Percentiles rank a stretch among this genome's conserved stretches.
These are phyloP conservation scores for Pyrgilauda ruficollis DNA, from an alignment of 2,113 vertebrate species.

Conservation along the genomic window DNA sequence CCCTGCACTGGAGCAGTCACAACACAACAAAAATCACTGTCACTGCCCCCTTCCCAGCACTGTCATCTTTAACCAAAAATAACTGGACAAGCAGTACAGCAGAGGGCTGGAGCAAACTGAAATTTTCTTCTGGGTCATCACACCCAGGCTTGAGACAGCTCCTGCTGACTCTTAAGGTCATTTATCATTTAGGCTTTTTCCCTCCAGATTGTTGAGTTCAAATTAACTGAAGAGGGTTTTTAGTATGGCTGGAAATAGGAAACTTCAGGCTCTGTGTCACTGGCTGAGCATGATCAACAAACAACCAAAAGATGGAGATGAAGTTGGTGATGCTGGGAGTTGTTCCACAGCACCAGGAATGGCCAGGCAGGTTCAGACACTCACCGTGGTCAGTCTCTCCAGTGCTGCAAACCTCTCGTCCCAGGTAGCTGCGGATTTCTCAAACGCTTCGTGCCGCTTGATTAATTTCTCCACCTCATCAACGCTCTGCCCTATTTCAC, in stretches of 20 bases:
- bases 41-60: rapidly evolving
- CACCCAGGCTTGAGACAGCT: background rate
- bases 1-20: background rate
- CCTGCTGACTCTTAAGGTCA: background rate
- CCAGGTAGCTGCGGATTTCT: constrained; percentile 96
- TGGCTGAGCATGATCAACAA: background rate
- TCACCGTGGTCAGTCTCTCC: constrained; percentile 92
- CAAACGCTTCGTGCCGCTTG: constrained; percentile 95
- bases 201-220: background rate
- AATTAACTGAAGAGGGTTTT: background rate
- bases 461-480: constrained; percentile 96
- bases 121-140: background rate
- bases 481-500: constrained; percentile 90
- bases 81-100: background rate
- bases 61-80: background rate
- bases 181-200: background rate
- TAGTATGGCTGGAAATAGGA: background rate
- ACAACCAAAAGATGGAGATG: rapidly evolving
- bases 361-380: background rate
- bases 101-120: background rate
- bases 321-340: background rate
- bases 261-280: background rate
- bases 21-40: background rate
- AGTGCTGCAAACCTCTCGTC: constrained; percentile 93
- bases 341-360: background rate